phyloP scores from a whole-genome alignment of 92 coral and sea anemone species.

The Blastomussa wellsi region DNA sequence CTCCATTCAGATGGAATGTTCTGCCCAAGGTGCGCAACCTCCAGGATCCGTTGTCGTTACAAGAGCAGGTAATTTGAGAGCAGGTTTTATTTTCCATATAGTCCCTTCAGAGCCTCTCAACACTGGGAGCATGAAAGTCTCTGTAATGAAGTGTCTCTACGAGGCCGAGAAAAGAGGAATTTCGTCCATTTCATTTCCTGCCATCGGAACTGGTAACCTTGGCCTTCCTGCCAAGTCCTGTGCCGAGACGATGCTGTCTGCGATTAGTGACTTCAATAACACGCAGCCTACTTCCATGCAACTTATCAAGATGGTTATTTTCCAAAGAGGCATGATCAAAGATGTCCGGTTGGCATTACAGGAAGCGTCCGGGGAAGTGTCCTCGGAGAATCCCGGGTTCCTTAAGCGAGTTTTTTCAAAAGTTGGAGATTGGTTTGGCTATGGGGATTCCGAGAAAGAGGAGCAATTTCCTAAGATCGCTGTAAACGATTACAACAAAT shows the following conservation, averaged over 20 bases:
- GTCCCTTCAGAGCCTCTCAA: background rate
- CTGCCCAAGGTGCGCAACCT: background rate
- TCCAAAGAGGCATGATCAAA: constrained; percentile 61
- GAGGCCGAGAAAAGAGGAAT: constrained; percentile 34
- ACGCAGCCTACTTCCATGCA: constrained; percentile 42
- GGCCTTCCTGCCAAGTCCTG: constrained; percentile 52
- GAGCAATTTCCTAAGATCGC: background rate
- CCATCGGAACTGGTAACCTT: constrained; percentile 77
- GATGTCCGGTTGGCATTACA: constrained; percentile 58
- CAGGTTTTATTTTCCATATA: constrained; percentile 9
- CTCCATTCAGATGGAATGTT: constrained; percentile 49
- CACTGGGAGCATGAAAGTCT: background rate
- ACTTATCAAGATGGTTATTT: constrained; percentile 69
- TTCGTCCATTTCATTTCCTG: constrained; percentile 65
- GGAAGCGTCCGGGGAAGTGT: constrained; percentile 28
- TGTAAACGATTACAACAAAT: background rate
- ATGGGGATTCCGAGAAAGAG: background rate
- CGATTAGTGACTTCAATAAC: constrained; percentile 55
- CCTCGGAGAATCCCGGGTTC: background rate
- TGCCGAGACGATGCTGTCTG: constrained; percentile 66
- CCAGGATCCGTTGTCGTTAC: constrained; percentile 52
- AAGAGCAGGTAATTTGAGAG: constrained; percentile 50
- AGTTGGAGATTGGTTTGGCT: background rate
- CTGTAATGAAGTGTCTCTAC: constrained; percentile 39
- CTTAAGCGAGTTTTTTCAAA: background rate